Evolutionary conservation across 2,888 invertebrate species (phyloP).

Genomic region (Limnephilus marmoratus): DNA sequence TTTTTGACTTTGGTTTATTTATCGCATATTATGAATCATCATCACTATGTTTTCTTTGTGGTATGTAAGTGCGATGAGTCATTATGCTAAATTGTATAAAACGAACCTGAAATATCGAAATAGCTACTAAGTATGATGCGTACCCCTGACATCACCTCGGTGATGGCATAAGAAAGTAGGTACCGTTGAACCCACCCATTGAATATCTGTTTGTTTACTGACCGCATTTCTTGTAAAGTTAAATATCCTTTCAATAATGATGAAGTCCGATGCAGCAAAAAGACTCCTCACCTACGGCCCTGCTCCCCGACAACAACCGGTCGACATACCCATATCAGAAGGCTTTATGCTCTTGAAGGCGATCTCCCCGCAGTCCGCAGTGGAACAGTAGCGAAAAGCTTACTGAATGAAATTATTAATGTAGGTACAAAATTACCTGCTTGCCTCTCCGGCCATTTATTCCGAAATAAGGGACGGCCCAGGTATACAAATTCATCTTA

Average conservation of each 20-base stretch:
- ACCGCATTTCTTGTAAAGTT: neutral
- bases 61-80: neutral
- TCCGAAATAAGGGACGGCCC: neutral
- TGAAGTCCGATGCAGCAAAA: neutral
- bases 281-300: neutral
- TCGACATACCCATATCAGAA: neutral
- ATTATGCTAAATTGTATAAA: neutral
- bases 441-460: neutral
- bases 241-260: neutral
- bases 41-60: neutral
- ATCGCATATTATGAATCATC: neutral
- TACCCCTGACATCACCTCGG: conserved; percentile 8
- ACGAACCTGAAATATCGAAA: neutral
- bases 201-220: neutral
- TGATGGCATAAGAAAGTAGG: conserved; percentile 7
- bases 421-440: neutral
- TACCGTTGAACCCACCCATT: neutral
- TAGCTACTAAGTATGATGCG: neutral
- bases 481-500: conserved; percentile 1
- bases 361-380: neutral
- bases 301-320: neutral
- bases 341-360: neutral
- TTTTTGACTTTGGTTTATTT: neutral
- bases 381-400: neutral
- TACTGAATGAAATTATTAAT: conserved; percentile 14